These are phyloP conservation scores for Idris sp. DNA, from an alignment of 1,140 invertebrate genomes.

Conservation along the genomic window DNA sequence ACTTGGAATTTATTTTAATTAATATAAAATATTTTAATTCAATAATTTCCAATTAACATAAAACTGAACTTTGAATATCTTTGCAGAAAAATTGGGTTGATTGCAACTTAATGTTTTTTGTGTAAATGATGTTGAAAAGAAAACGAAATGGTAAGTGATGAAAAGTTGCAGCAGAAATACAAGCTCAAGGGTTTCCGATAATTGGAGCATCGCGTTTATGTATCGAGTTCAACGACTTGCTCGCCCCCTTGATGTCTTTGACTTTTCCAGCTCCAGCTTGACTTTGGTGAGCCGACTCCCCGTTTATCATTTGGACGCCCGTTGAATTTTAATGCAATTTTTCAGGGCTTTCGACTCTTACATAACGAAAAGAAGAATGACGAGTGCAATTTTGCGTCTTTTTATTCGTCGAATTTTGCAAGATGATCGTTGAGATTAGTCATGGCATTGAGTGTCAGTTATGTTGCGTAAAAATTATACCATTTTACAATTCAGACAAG, in stretches of 20 bases:
- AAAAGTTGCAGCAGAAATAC: too few species aligned
- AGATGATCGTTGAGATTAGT: constrained; percentile 38
- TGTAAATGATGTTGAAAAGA: too few species aligned
- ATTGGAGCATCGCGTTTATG: constrained; percentile 13
- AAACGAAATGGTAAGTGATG: too few species aligned
- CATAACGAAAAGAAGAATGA: constrained; percentile 29
- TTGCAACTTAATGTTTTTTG: too few species aligned
- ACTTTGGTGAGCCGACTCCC: neutral
- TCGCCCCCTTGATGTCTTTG: constrained; percentile 11
- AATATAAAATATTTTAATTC: too few species aligned
- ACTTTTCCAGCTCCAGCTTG: constrained; percentile 22
- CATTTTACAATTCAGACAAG: constrained; percentile 5
- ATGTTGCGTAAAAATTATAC: constrained; percentile 28
- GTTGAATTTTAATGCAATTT: constrained; percentile 38
- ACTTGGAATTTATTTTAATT: too few species aligned
- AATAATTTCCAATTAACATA: too few species aligned
- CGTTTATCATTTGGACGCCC: constrained; percentile 24
- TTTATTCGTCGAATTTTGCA: constrained; percentile 39
- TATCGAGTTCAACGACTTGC: constrained; percentile 22
- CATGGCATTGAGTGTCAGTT: constrained; percentile 23
- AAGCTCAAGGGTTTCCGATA: constrained; percentile 16
- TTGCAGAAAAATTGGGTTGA: too few species aligned
- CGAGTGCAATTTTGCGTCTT: constrained; percentile 22
- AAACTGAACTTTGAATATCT: too few species aligned
- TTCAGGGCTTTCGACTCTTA: constrained; percentile 26